Percentiles rank a stretch among this genome's conserved stretches.
Evolutionary conservation across 2,797 vertebrate species (phyloP).

Genomic region (Falco concolor): DNA sequence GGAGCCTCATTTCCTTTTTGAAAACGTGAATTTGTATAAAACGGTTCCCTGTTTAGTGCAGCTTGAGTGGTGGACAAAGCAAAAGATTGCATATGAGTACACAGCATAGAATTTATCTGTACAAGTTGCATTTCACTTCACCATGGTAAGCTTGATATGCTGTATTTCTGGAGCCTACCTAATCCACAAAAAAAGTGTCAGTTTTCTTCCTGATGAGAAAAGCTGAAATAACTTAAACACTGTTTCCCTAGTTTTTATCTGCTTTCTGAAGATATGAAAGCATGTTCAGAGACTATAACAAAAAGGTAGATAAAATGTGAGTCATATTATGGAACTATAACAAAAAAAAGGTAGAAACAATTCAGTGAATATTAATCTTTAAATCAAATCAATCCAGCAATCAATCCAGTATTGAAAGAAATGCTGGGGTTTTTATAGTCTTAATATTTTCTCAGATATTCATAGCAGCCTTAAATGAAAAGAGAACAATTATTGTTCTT

Average conservation of each 20-base stretch:
- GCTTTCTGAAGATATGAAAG: not conserved
- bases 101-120: not conserved
- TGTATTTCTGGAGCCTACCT: not conserved
- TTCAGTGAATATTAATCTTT: conserved; percentile 23
- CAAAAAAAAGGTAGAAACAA: not conserved
- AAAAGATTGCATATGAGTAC: not conserved
- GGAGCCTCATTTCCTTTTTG: not conserved
- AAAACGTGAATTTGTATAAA: not conserved
- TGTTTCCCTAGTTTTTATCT: conserved; percentile 1
- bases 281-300: conserved; percentile 8
- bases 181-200: not conserved
- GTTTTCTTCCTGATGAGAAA: conserved; percentile 12
- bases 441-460: not conserved
- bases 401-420: not conserved
- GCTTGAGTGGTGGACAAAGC: not conserved
- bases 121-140: not conserved
- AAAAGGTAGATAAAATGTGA: conserved; percentile 6
- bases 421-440: not conserved
- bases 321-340: not conserved
- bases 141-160: not conserved
- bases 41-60: not conserved
- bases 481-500: not conserved
- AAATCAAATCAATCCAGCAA: not conserved
- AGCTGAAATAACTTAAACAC: not conserved
- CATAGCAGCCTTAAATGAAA: conserved; percentile 20